Evolutionary conservation across 37 sponge, comb jelly and placozoan species (phyloP), one percentile per base, ranked within the genome.

Genomic region (Hormiphora californensis): DNA sequence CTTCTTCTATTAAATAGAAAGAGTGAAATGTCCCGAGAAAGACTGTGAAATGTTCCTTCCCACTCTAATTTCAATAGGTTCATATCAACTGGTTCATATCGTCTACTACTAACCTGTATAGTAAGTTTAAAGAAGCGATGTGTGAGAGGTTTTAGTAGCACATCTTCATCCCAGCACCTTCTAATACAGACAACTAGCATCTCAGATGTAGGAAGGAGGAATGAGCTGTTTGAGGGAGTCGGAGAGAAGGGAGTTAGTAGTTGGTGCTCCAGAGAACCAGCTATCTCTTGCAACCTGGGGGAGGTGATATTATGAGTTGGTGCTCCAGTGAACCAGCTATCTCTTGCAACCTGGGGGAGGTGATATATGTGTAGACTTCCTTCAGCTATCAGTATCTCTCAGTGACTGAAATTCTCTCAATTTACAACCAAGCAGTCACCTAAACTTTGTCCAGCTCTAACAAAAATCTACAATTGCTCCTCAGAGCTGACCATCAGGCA

Each of bases 111-210:
- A n/a, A 95, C 89, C 87, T 95, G 96, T 31, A 95, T 43, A 21
- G 98, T 90, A 5, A 97, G 93, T 55, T 97, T 97, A 93, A 93
- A 97, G 86, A 94, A 93, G 19, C 93, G 87, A 61, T 97, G 98
- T 23, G 91, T 85, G 1, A 97, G 89, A 2, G 91, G 87, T 0
- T 62, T 67, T 15, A 97, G 85, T 40, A 87, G 89, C 17, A 92
- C 89, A 0, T 86, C 92, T 0, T 90, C 89, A 21, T 53, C 39
- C 98, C 98, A 97, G 86, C 93, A 94, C 34, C 85, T 73, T 4
- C 57, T 35, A 0, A 94, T 59, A 88, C 92, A 90, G 43, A 25
- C 15, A 87, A 89, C 88, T 32, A 92, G 55, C 23, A 46, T 63
- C 3, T 25, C 32, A 40, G 94, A 91, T 49, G 90, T 63, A 36